Evolutionary conservation across 1,140 invertebrate genomes (phyloP), one percentile per base, ranked within the genome.

Genomic region (Drosophila arizonae): DNA sequence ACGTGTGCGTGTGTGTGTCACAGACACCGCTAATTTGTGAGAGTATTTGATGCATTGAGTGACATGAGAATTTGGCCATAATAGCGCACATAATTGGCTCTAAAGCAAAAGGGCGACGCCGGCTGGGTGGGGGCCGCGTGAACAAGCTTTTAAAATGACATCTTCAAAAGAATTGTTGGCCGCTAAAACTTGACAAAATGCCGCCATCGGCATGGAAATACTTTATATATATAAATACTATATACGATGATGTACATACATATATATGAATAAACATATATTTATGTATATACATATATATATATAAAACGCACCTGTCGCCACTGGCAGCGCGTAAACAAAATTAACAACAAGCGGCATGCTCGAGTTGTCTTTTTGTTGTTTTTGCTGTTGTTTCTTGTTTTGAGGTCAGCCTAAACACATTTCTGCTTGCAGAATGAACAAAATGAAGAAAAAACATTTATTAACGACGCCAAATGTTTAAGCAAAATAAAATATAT

Each of bases 41-140:
- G 88, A 81, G 84, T 88, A 88, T 88, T 77, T 88, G 66, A 81
- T 87, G 79, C 79, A 88, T 68, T 87, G 84, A 88, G 79, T 88
- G 84, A 88, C 84, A 88, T 84, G 84, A 77, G 84, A 88, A 88
- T 88, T 88, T 84, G 76, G 79, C 79, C 77, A 88, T 88, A 88
- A 88, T 88, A 80, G 84, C 70, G 70, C 70, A 54, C 84, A 88
- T 87, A 87, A 88, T 87, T 87, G 77, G 84, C 73, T 70, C 71
- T 81, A 79, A 86, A 76, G 60, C 43, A 64, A 17, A 13, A 45
- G 43, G 10, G 26, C 13, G 26, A 21, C 39, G 48, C 24, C 5
- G 50, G 26, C 5, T 11, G 28, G 21, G 41, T n/a, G 10, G 17
- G 21, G 48, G 4, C 21, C 21, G 24, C 43, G 26, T 24, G 26